Base-by-base conservation (phyloP, 2,113 vertebrate species). In the Lophochroa leadbeateri region DNA sequence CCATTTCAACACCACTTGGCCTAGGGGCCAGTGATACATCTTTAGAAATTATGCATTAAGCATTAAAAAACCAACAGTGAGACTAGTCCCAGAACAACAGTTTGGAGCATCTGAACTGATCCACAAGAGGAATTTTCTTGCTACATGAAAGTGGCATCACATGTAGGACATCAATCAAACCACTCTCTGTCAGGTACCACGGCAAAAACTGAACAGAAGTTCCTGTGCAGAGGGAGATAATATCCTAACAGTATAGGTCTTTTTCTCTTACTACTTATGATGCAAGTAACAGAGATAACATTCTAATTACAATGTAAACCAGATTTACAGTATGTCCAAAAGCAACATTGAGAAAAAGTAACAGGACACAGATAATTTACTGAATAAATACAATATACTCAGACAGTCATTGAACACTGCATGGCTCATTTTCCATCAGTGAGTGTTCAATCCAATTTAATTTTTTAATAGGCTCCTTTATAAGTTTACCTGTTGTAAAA, bases 401-500 rank as follows among this genome's bases (percentile, higher is more conserved):
- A 91, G 46, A 28, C 16, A 31, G 2, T 27, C 58, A 39, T 0
- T 2, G 21, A 82, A 79, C 5, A 50, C 21, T 20, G 20, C 20
- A 47, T 15, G 12, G 20, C 17, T 76, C 27, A 2, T 41, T 65
- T 79, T 63, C 50, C 7, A 63, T 4, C 11, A 76, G 2, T 15
- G 21, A 52, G 5, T 31, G 18, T 27, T 67, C 46, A 65, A 80
- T 57, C 1, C 7, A 28, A 3, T 7, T 24, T 27, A 35, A 39
- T 28, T 52, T 69, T 33, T 3, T 9, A 77, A 83, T 19, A 94
- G 5, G 65, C 84, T 92, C 14, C 14, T 74, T 92, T 78, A 17
- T 79, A 83, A 91, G 82, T 79, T 77, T 91, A 99, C 99, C 98
- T 99, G 98, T 72, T 99, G 98, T 77, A 99, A 98, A 82, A 97